Base-by-base conservation (phyloP, 1,140 invertebrate species). In the Melanaphis sacchari region DNA sequence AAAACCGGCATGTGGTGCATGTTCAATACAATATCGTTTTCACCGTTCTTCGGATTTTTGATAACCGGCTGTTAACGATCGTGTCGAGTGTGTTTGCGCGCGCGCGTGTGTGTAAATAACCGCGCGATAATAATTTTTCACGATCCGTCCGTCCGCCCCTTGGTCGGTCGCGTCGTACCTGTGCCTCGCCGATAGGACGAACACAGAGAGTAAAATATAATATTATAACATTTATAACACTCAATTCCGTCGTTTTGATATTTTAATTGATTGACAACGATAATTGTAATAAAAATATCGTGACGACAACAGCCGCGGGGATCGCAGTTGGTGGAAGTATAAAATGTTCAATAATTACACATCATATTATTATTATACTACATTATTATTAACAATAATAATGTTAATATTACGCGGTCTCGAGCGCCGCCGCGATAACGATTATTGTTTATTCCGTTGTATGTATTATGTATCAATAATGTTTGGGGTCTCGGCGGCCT, bases 1-100 rank as follows among this genome's bases (percentile, higher is more conserved):
- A 66, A n/a, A 66, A n/a, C 31, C 59, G 59, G 59, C 59, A 76
- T 76, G 59, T 76, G 59, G 59, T 76, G 59, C 31, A 76, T 76
- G 59, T n/a, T 76, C n/a, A n/a, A 76, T 76, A 76, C 3, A n/a
- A 76, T n/a, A 76, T n/a, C 59, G 59, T 76, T 76, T 66, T 76
- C 59, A 46, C 43, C 43, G 43, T 52, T 88, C 18, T 46, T 88
- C 43, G 87, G n/a, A 88, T 52, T 52, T 81, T 88, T 88, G 87
- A 88, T 88, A 88, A 88, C 87, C 43, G 87, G 43, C 43, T 88
- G 43, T 52, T 49, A 49, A 88, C 87, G n/a, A 88, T 88, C 43
- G n/a, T 88, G n/a, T 46, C 85, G 43, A 46, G 41, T 46, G 41
- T 87, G 43, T 87, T 18, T n/a, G 84, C n/a, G 41, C 18, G 85